phyloP scores from a whole-genome alignment of 2,797 vertebrate genomes.

The Anisognathus igniventris region DNA sequence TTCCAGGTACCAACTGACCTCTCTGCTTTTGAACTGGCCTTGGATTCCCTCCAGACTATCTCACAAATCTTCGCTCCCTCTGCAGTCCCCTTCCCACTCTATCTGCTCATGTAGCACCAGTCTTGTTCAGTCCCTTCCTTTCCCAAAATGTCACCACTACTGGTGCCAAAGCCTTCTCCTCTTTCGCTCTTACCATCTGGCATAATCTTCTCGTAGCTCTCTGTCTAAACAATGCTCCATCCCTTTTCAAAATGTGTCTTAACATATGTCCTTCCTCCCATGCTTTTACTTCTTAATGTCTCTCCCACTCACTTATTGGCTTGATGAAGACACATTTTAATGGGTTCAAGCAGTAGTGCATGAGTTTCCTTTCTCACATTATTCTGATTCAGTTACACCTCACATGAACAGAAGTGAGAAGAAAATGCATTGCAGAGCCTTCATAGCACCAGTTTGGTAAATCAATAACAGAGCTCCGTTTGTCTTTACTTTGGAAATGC shows the following conservation, averaged over 20 bases:
- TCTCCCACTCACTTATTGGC: slow-evolving; percentile 66
- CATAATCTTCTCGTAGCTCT: slow-evolving; percentile 44
- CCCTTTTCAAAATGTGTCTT: slow-evolving; percentile 61
- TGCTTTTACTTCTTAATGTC: slow-evolving; percentile 63
- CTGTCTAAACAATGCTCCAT: slow-evolving; percentile 64
- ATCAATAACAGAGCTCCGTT: slow-evolving; percentile 4
- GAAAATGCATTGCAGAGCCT: slow-evolving; percentile 31
- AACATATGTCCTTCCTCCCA: slow-evolving; percentile 70
- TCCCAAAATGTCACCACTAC: slow-evolving; percentile 63
- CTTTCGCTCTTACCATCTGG: slow-evolving; percentile 65
- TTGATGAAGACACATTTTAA: slow-evolving; percentile 61
- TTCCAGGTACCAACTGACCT: slow-evolving; percentile 58
- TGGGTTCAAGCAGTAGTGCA: slow-evolving; percentile 52
- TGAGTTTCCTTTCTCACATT: slow-evolving; percentile 57
- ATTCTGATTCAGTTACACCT: slow-evolving; percentile 61
- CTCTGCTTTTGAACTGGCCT: neutral
- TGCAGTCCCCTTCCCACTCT: slow-evolving; percentile 52
- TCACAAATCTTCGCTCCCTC: slow-evolving; percentile 14
- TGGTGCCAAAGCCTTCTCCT: slow-evolving; percentile 68
- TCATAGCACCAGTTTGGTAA: neutral
- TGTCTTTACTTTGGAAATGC: neutral
- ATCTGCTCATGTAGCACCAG: slow-evolving; percentile 55
- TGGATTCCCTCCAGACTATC: slow-evolving; percentile 56
- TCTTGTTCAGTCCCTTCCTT: slow-evolving; percentile 40
- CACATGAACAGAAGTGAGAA: slow-evolving; percentile 55